Percentiles rank a stretch among this genome's conserved stretches.
phyloP scores from a whole-genome alignment of 2,888 invertebrate species.

The Drosophila phalerata region DNA sequence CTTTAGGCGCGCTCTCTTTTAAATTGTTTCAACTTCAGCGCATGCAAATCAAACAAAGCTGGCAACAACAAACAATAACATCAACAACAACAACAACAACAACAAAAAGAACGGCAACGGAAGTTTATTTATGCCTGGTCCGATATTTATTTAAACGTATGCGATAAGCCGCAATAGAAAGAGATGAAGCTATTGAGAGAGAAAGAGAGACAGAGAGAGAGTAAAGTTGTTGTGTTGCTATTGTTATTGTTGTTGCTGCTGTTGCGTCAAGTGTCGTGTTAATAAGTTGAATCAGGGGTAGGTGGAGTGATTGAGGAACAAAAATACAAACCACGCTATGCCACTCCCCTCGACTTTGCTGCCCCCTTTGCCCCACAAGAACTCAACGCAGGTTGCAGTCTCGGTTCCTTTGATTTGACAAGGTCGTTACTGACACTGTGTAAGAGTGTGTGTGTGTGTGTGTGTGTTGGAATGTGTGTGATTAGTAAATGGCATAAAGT shows the following conservation, averaged over 20 bases:
- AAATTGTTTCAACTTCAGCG: constrained; percentile 21
- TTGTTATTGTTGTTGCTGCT: constrained; percentile 25
- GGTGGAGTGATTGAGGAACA: neutral
- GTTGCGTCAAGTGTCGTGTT: constrained; percentile 50
- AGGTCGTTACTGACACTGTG: constrained; percentile 57
- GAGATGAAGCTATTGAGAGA: neutral
- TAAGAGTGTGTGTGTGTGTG: neutral
- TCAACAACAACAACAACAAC: constrained; percentile 12
- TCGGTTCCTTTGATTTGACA: constrained; percentile 62
- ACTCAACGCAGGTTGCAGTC: constrained; percentile 9
- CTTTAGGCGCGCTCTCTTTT: neutral
- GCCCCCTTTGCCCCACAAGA: neutral
- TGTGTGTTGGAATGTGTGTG: neutral
- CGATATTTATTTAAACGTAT: constrained; percentile 72
- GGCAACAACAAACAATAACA: constrained; percentile 32
- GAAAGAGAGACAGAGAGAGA: neutral
- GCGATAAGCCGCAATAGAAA: constrained; percentile 61
- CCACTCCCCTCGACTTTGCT: neutral
- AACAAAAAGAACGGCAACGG: constrained; percentile 61
- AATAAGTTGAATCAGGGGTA: constrained; percentile 28
- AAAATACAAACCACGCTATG: constrained; percentile 15
- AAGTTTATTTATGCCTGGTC: constrained; percentile 78
- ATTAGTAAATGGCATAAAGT: constrained; percentile 5
- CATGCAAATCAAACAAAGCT: constrained; percentile 62
- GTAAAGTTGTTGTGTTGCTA: neutral